Base-by-base conservation (phyloP, 2,888 invertebrate species). In the Ectemnius cavifrons region DNA sequence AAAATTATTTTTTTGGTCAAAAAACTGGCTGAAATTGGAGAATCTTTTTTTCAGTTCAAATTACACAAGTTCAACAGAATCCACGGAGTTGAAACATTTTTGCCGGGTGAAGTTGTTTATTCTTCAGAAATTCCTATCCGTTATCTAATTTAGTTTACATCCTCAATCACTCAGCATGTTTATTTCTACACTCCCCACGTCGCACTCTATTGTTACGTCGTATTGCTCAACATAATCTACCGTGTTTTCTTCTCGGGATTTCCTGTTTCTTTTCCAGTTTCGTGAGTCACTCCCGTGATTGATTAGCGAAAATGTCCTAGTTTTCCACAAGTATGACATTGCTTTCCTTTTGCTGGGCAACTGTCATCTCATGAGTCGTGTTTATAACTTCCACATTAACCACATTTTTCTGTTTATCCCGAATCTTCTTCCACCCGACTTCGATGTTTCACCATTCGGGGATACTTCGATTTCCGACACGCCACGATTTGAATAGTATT, bases 151-250 rank as follows among this genome's bases (percentile, higher is more conserved):
- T 11, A 77, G 1, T 37, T 37, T 37, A 74, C 61, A 71, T 1
- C 78, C 85, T 4, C 85, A 85, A 56, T 85, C 84, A 8, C 85
- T 77, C 16, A 84, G 18, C 63, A 81, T 73, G 13, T 80, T 61
- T 13, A 84, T 52, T 4, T 2, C 18, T 2, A 85, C 67, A 18
- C 77, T 85, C 4, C 82, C 83, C 6, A 85, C 49, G 4, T 18
- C 56, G 18, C 63, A 23, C 18, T 52, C 46, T 13, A 62, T 18
- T 4, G 49, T 28, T 1, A 18, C 52, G 1, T 27, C 46, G 14
- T 11, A 4, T 57, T 13, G n/a, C 3, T 11, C 18, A 4, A 18
- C n/a, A 5, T 8, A 18, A 2, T 56, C 56, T 56, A 6, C 16
- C 2, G 6, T 13, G n/a, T 20, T 56, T 8, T 6, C 56, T 56